These are phyloP conservation scores for Scyliorhinus canicula DNA, from an alignment of 2,797 vertebrate genomes.

Conservation along the genomic window DNA sequence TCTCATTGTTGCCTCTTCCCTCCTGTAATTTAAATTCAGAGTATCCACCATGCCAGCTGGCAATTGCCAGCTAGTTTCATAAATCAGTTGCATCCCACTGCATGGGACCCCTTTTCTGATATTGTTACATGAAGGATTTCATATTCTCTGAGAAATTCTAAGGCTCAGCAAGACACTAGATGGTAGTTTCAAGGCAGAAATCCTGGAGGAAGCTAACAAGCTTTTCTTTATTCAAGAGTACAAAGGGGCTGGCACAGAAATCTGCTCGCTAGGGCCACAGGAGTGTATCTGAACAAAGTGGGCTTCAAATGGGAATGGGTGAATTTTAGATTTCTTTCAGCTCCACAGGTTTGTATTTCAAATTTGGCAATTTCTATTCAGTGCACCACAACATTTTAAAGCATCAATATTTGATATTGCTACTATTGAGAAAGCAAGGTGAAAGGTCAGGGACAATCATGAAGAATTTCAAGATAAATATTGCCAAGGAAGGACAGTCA, in stretches of 20 bases:
- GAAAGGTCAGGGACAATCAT: neutral
- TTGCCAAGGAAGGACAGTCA: neutral
- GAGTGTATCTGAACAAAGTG: neutral
- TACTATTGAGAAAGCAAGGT: neutral
- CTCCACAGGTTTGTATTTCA: neutral
- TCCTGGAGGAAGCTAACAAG: slow-evolving; percentile 16
- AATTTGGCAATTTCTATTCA: neutral
- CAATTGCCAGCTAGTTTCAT: slow-evolving; percentile 16
- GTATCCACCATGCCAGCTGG: neutral
- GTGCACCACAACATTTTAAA: neutral
- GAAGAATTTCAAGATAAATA: neutral
- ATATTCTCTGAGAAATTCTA: neutral
- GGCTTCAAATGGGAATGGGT: neutral
- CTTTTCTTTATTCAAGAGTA: neutral
- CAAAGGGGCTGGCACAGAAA: neutral
- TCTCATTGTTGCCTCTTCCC: neutral
- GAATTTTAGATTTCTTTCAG: neutral
- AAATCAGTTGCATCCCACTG: slow-evolving; percentile 10
- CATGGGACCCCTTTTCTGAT: slow-evolving; percentile 11
- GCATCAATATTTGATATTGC: neutral
- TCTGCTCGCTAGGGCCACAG: neutral
- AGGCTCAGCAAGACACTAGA: slow-evolving; percentile 12
- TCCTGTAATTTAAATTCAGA: slow-evolving; percentile 28
- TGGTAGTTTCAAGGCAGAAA: neutral
- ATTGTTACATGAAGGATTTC: slow-evolving; percentile 14